Evolutionary conservation across 2,113 vertebrate species (phyloP), one percentile per base, ranked within the genome.

Genomic region (Lophura nycthemera): DNA sequence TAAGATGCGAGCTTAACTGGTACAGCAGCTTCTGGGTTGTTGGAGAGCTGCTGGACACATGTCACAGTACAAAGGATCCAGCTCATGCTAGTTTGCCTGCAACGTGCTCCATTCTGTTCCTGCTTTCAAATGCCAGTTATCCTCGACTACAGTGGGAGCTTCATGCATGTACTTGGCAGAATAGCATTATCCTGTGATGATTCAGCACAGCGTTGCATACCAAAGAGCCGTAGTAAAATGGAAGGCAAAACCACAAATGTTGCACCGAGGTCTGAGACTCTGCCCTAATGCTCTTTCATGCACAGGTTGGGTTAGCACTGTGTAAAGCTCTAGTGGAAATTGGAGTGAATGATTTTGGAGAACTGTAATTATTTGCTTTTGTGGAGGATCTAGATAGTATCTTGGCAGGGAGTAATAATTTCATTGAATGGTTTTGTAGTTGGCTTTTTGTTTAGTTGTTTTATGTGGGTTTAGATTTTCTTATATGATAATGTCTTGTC

Each of bases 81-180:
- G 7, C 79, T 85, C 29, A 5, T 0, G n/a, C 91, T 86, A 69
- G 89, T 87, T 64, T 72, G 93, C 82, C 78, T 2, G 61, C 88
- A 66, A 79, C n/a, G 0, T 5, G 57, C 84, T 90, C 73, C 0
- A 0, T 92, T 96, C 86, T 92, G 85, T 93, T 95, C 72, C 81
- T 88, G 54, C 65, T 90, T 27, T 19, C 0, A 56, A 18, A 40
- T 85, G 90, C 93, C 95, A 92, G 20, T 91, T 96, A 73, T 91
- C 60, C 74, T 63, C 48, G 36, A 90, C 64, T 94, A 93, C 83
- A 89, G 32, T 36, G 38, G 83, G 83, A 92, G 90, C 54, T 91
- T 91, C 91, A 50, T 94, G 95, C 83, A 90, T 67, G 79, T 75
- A 29, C 83, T 96, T 96, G 85, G 95, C 90, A 93, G 83, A 91